A percentile compares a stretch with the other conserved stretches of the same genome.
Evolutionary conservation across 2,113 vertebrate genomes (phyloP).

Genomic region (Dolichallabes microphthalmus): DNA sequence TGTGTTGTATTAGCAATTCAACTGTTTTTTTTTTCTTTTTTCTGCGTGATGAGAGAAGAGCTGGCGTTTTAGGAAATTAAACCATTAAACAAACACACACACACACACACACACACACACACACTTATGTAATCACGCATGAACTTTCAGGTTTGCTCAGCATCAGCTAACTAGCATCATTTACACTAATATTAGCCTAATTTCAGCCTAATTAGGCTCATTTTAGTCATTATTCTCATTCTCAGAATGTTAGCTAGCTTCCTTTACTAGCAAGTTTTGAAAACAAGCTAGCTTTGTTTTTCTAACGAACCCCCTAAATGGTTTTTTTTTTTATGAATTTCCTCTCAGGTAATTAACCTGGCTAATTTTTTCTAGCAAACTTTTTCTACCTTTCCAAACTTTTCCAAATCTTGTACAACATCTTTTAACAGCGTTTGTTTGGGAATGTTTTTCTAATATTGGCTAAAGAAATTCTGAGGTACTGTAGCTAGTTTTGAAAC

Average conservation of each 20-base stretch:
- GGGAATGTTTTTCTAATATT: no score
- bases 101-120: neutral
- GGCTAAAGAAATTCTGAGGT: no score
- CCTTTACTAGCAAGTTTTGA: no score
- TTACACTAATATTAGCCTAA: neutral
- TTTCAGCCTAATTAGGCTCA: neutral
- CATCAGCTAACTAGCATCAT: neutral
- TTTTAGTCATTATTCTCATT: neutral
- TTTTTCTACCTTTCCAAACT: no score
- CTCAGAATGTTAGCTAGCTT: no score
- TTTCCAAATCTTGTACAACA: no score
- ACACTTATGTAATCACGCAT: neutral
- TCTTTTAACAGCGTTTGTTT: no score
- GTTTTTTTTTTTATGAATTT: no score
- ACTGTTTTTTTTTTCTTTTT: neutral
- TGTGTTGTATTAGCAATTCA: neutral
- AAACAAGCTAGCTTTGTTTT: no score
- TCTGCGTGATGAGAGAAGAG: neutral
- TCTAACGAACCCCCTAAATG: no score
- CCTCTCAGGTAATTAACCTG: no score
- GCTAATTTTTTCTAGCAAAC: no score
- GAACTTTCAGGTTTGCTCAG: neutral
- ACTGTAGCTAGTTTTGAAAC: neutral
- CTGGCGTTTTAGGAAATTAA: neutral
- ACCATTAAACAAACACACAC: neutral